phyloP scores from a whole-genome alignment of 1,140 invertebrate genomes.

The Pseudobourletiella spinata region DNA sequence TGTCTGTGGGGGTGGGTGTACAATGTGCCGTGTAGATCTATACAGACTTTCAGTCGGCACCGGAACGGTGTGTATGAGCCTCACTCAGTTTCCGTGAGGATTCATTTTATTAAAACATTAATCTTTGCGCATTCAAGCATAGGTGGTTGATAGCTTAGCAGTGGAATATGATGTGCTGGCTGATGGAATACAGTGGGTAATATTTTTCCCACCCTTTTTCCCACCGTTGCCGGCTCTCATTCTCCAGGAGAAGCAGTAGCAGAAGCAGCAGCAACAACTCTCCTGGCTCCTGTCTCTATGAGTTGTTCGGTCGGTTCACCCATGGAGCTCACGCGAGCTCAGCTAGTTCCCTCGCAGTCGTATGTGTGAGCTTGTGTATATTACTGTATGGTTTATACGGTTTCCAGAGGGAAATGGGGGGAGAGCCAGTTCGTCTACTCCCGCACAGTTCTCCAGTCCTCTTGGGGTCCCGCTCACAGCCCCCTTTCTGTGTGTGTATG shows the following conservation, averaged over 20 bases:
- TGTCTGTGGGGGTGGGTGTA: no score
- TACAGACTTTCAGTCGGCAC: no score
- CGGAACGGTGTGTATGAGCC: no score
- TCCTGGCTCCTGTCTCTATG: background rate
- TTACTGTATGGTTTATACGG: no score
- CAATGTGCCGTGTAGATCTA: no score
- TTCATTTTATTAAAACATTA: constrained; percentile 17
- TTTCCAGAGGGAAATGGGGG: no score
- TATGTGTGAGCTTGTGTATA: no score
- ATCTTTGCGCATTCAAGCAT: constrained; percentile 1
- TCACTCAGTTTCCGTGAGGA: no score
- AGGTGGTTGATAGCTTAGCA: background rate
- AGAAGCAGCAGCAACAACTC: no score
- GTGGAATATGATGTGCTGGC: background rate
- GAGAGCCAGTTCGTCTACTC: background rate
- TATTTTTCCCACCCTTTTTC: constrained; percentile 30
- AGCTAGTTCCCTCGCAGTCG: background rate
- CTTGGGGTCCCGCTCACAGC: background rate
- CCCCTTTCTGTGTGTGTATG: background rate
- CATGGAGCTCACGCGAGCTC: constrained; percentile 8
- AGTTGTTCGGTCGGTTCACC: background rate
- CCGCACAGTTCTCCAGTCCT: background rate
- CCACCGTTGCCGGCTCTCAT: constrained; percentile 24
- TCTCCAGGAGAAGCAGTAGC: no score
- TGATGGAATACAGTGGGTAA: constrained; percentile 19